phyloP scores from a whole-genome alignment of 2,113 vertebrate genomes.

The Lagenorhynchus albirostris region DNA sequence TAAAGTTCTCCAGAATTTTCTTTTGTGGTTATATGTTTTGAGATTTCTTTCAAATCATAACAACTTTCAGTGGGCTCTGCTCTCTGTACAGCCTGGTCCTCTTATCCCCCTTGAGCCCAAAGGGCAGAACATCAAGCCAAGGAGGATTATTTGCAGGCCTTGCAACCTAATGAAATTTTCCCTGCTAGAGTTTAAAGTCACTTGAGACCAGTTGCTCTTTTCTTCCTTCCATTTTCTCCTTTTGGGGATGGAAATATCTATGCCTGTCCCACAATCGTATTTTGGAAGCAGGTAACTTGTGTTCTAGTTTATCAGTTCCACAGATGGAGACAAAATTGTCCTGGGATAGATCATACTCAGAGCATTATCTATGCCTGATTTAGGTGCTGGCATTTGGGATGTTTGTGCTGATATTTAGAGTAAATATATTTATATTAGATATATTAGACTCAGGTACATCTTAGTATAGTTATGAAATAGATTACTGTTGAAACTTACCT shows the following conservation, averaged over 20 bases:
- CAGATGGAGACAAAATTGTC: neutral
- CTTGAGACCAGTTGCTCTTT: neutral
- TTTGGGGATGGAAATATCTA: neutral
- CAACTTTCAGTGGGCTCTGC: neutral
- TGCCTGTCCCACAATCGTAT: neutral
- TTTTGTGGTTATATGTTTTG: neutral
- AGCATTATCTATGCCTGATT: neutral
- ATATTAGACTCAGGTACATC: neutral
- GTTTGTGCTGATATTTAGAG: neutral
- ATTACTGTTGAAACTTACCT: neutral
- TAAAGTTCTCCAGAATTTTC: neutral
- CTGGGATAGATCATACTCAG: neutral
- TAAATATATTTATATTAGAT: neutral
- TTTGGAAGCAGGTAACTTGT: neutral
- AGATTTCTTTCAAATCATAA: neutral
- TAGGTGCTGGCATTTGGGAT: neutral
- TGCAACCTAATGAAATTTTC: neutral
- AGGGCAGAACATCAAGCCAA: neutral
- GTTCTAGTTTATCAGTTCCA: neutral
- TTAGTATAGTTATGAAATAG: neutral
- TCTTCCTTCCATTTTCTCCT: neutral
- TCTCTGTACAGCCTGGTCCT: neutral
- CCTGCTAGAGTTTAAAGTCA: neutral
- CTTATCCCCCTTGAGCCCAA: accelerated
- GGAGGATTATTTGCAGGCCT: neutral